Conservation (phyloP, 2,797 vertebrate species). For the Falco berigora region DNA sequence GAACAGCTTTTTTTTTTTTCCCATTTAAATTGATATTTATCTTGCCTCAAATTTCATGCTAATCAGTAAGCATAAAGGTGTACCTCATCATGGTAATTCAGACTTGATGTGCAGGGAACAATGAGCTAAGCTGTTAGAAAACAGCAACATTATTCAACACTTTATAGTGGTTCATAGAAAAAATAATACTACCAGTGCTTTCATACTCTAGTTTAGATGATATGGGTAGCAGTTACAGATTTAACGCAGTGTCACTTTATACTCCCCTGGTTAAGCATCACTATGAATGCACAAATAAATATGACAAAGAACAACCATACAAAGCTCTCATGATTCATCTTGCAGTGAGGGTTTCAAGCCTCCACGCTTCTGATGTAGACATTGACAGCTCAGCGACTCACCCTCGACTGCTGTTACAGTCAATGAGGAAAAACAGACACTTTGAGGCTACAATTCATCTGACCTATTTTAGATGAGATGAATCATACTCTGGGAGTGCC, state of each 20-base stretch:
- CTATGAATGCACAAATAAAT: background rate
- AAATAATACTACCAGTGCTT: background rate
- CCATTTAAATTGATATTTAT: background rate
- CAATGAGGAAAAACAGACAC: background rate
- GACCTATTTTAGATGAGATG: constrained; percentile 50
- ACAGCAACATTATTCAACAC: background rate
- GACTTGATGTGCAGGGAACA: background rate
- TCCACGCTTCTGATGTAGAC: background rate
- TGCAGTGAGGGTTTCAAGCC: background rate
- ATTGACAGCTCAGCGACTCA: background rate
- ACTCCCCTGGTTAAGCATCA: background rate
- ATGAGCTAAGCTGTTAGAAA: background rate
- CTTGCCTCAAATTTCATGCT: background rate
- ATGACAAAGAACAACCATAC: background rate
- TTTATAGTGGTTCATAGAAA: background rate
- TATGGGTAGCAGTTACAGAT: background rate
- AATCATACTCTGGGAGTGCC: constrained; percentile 11
- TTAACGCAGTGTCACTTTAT: background rate
- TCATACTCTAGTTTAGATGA: background rate
- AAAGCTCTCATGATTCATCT: background rate
- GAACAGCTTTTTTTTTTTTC: background rate
- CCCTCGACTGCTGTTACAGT: background rate
- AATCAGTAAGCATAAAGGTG: background rate
- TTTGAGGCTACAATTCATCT: constrained; percentile 25
- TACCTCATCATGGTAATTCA: background rate